Base-by-base conservation (phyloP, 1,140 invertebrate genomes). In the Trichoplusia ni region DNA sequence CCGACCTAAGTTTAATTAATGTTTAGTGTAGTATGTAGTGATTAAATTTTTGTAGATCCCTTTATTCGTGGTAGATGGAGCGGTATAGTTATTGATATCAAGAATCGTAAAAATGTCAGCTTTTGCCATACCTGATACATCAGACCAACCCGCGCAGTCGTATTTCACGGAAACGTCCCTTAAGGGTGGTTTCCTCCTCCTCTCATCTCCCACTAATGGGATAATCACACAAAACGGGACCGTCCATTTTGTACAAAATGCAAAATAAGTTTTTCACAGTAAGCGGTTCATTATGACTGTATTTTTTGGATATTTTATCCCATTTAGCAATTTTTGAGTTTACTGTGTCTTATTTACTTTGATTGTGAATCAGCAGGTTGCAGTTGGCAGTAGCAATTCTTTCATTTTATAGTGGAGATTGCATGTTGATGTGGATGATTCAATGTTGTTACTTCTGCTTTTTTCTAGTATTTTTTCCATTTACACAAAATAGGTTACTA, bases 161-260 rank as follows among this genome's bases (percentile, higher is more conserved):
- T n/a, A 18, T 9, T 44, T 21, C n/a, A 44, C 21, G 11, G 40
- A 23, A 23, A 11, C n/a, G n/a, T n/a, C n/a, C n/a, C n/a, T n/a
- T n/a, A 19, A 19, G 18, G 11, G 19, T 8, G 19, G 40, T 9
- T 9, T 21, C 1, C 47, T 18, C 7, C 44, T 25, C 44, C 25
- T 16, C 8, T 19, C 40, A 44, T 19, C 19, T 19, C 8, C 40
- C 14, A 21, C 23, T 53, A 53, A 53, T 53, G 47, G 31, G 47
- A 53, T 53, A 53, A 53, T 53, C 47, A 53, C 47, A 35, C 29
- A 33, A 35, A 35, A 53, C 31, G 31, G 31, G 31, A 53, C 9
- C 16, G 9, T 23, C n/a, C 29, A 53, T 53, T 53, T 35, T 13
- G 13, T 21, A 35, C 21, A 31, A 31, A 49, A 49, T 49, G 46